Percentiles rank a stretch among this genome's conserved stretches.
These are phyloP conservation scores for Misgurnus anguillicaudatus DNA, from an alignment of 2,113 vertebrate genomes.

Conservation along the genomic window DNA sequence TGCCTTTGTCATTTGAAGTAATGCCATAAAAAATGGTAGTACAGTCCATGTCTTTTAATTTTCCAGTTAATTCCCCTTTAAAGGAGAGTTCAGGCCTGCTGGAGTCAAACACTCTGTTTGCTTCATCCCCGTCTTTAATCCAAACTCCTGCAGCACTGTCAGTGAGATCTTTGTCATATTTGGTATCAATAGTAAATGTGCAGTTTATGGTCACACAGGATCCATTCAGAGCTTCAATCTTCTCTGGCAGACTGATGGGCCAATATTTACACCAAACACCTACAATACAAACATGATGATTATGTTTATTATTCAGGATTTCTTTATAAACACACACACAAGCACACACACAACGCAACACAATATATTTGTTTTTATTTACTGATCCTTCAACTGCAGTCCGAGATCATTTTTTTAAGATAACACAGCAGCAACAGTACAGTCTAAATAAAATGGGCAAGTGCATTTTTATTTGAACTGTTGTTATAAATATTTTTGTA, in stretches of 20 bases:
- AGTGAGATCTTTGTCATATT: fast-evolving
- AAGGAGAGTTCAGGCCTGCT: background rate
- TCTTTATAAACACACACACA: too few species aligned
- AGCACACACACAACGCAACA: too few species aligned
- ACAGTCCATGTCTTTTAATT: background rate
- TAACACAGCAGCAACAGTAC: too few species aligned
- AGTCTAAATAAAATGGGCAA: too few species aligned
- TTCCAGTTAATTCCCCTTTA: background rate
- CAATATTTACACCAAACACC: background rate
- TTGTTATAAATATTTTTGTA: too few species aligned
- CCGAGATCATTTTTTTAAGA: too few species aligned
- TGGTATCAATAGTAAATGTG: fast-evolving
- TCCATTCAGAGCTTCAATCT: conserved; percentile 6
- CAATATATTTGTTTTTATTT: too few species aligned
- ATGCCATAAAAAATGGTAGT: background rate
- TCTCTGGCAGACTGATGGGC: background rate
- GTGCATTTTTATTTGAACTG: too few species aligned
- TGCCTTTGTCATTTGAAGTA: background rate
- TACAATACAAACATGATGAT: background rate
- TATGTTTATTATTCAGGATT: too few species aligned
- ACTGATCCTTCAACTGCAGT: too few species aligned
- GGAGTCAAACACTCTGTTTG: background rate
- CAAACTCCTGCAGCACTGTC: background rate
- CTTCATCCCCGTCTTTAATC: background rate
- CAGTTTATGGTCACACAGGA: background rate